Evolutionary conservation across 1,140 invertebrate genomes (phyloP).

Genomic region (Drosophila albomicans): DNA sequence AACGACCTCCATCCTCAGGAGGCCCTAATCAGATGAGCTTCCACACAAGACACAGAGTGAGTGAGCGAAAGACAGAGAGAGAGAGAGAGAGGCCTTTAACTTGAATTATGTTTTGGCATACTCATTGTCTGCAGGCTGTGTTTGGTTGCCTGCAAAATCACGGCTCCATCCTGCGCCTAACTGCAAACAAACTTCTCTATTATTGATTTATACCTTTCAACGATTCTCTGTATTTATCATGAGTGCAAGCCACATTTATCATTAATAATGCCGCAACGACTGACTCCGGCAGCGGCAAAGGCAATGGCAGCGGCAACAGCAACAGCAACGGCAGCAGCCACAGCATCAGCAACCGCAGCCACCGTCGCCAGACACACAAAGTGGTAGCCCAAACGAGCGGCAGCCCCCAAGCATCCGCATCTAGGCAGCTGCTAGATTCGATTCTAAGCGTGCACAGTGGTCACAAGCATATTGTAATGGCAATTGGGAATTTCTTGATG

Average conservation of each 20-base stretch:
- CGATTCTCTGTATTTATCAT: conserved; percentile 85
- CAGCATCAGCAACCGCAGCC: conserved; percentile 17
- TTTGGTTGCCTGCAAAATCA: conserved; percentile 53
- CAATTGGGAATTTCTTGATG: not conserved
- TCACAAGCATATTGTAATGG: not conserved
- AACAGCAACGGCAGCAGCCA: conserved; percentile 30
- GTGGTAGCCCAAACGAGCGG: conserved; percentile 58
- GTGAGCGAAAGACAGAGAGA: not conserved
- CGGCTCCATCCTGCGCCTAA: conserved; percentile 68
- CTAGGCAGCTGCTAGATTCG: conserved; percentile 29
- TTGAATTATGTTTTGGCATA: conserved; percentile 80
- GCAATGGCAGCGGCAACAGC: conserved; percentile 44
- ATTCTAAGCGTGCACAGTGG: conserved; percentile 49
- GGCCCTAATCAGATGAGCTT: conserved; percentile 71
- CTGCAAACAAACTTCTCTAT: conserved; percentile 83
- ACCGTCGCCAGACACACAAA: conserved; percentile 41
- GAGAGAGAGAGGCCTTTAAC: conserved; percentile 47
- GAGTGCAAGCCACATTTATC: conserved; percentile 84
- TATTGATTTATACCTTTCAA: conserved; percentile 85
- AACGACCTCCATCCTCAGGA: not conserved
- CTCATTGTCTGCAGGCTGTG: conserved; percentile 75
- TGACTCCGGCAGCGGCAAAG: conserved; percentile 16
- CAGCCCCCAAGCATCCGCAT: conserved; percentile 59
- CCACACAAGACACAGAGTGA: conserved; percentile 39
- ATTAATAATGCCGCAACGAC: conserved; percentile 77